Evolutionary conservation across 1,140 invertebrate species (phyloP).

Genomic region (Charaxes varanes): DNA sequence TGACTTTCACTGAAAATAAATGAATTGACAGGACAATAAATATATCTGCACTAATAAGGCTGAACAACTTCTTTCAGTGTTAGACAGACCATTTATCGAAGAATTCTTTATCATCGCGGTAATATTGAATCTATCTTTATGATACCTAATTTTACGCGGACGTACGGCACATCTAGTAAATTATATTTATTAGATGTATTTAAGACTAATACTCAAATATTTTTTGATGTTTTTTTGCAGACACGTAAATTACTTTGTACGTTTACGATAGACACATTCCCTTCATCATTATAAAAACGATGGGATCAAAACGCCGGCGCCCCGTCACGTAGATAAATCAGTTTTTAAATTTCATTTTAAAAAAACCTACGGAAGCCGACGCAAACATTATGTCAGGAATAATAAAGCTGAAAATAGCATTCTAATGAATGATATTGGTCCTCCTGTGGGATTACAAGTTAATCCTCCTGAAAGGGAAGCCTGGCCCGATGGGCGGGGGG

Average conservation of each 20-base stretch:
- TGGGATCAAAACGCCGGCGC: constrained; percentile 12
- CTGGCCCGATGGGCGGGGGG: constrained; percentile 15
- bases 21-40: too few relatives aligned
- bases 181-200: too few relatives aligned
- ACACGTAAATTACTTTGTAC: constrained; percentile 5
- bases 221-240: too few relatives aligned
- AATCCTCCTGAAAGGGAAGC: constrained; percentile 64
- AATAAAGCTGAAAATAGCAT: constrained; percentile 63
- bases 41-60: too few relatives aligned
- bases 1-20: too few relatives aligned
- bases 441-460: constrained; percentile 65
- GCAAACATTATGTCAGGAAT: constrained; percentile 49
- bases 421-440: constrained; percentile 68
- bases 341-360: constrained; percentile 16
- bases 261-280: not conserved
- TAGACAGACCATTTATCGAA: too few relatives aligned
- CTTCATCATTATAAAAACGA: constrained; percentile 11
- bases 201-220: too few relatives aligned
- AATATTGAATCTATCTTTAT: too few relatives aligned
- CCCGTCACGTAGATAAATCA: constrained; percentile 15
- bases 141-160: too few relatives aligned
- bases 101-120: too few relatives aligned
- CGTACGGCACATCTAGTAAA: too few relatives aligned
- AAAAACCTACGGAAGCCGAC: constrained; percentile 21
- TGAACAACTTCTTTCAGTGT: too few relatives aligned